Conservation (phyloP, 2,797 vertebrate genomes). For the Peromyscus eremicus region DNA sequence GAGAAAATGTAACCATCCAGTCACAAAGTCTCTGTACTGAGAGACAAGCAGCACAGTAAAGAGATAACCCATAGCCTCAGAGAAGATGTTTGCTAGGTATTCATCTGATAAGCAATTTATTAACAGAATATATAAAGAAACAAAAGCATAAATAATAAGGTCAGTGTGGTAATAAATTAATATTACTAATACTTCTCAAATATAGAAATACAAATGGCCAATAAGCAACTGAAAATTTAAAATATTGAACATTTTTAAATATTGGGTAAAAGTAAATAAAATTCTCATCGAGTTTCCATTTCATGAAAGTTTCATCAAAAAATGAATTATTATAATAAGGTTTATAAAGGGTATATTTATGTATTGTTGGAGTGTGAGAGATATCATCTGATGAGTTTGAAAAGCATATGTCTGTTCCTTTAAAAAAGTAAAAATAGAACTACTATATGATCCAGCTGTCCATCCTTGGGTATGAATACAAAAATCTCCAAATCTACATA, state of each 20-base stretch:
- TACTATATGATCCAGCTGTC: neutral
- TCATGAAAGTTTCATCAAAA: neutral
- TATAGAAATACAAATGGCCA: neutral
- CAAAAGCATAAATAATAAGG: neutral
- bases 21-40: neutral
- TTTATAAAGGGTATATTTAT: neutral
- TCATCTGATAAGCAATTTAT: neutral
- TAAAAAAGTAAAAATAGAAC: neutral
- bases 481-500: neutral
- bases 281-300: no score
- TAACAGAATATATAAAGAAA: neutral
- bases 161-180: neutral
- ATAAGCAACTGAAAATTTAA: neutral
- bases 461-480: neutral
- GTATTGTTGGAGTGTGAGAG: neutral
- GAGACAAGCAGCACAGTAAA: neutral
- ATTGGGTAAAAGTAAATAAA: neutral
- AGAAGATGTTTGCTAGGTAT: neutral
- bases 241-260: neutral
- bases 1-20: neutral
- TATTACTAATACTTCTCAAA: neutral
- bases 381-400: neutral
- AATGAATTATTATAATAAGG: neutral
- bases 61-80: neutral
- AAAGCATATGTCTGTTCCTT: neutral